Percentiles rank a stretch among this genome's conserved stretches.
phyloP scores from a whole-genome alignment of 2,888 invertebrate genomes.

The Eupithecia subfuscata region DNA sequence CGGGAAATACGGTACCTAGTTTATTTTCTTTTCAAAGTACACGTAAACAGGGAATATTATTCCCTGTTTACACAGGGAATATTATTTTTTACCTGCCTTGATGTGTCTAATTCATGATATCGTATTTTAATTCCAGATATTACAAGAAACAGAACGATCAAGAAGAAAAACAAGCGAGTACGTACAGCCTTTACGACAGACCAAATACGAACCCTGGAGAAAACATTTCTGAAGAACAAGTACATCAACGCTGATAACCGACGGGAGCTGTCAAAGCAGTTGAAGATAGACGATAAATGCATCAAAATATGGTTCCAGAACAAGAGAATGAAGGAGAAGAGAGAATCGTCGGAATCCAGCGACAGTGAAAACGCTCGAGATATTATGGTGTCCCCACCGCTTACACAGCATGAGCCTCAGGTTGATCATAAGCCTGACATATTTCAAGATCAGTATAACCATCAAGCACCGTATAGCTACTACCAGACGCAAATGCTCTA shows the following conservation, averaged over 20 bases:
- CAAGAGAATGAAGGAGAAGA: constrained; percentile 89
- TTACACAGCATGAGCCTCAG: constrained; percentile 19
- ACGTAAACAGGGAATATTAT: neutral
- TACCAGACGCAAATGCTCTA: constrained; percentile 14
- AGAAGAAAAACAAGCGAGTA: constrained; percentile 83
- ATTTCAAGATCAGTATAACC: neutral
- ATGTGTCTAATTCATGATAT: neutral
- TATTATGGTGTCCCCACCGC: constrained; percentile 26
- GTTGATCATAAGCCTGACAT: constrained; percentile 2
- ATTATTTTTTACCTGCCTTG: neutral
- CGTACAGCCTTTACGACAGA: constrained; percentile 90
- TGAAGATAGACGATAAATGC: constrained; percentile 87
- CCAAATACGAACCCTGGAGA: constrained; percentile 87
- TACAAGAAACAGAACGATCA: constrained; percentile 53
- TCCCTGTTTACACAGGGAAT: too few species aligned
- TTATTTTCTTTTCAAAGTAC: too few species aligned
- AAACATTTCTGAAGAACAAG: constrained; percentile 69
- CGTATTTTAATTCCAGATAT: constrained; percentile 38
- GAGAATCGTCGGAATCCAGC: constrained; percentile 70
- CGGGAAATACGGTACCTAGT: too few species aligned
- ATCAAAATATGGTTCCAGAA: constrained; percentile 95
- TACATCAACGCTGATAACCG: constrained; percentile 87
- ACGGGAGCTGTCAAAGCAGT: constrained; percentile 85
- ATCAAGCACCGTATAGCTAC: neutral
- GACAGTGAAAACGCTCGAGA: constrained; percentile 51